Percentiles rank a stretch among this genome's conserved stretches.
phyloP scores from a whole-genome alignment of 1,140 invertebrate genomes.

The Lethrus apterus region DNA sequence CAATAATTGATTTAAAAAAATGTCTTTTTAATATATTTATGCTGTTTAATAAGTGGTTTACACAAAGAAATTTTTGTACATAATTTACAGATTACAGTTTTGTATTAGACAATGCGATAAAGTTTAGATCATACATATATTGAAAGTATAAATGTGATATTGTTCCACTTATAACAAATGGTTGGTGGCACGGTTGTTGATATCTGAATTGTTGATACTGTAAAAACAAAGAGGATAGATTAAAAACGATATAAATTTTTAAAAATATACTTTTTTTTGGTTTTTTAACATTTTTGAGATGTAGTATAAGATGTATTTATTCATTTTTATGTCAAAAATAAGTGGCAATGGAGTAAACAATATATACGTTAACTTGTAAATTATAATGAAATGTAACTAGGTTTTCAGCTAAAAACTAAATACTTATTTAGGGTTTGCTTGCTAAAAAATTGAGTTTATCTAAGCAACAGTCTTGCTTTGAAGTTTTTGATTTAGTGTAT shows the following conservation, averaged over 20 bases:
- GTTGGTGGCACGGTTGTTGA: conserved; percentile 8
- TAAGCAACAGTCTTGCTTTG: no score
- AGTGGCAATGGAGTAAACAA: no score
- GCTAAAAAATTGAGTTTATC: no score
- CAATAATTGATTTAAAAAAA: background rate
- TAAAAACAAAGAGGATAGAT: conserved; percentile 1
- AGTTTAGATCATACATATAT: conserved; percentile 11
- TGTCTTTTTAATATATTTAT: background rate
- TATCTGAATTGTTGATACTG: conserved; percentile 1
- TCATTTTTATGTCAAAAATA: no score
- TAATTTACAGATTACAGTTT: background rate
- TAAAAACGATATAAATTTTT: conserved; percentile 9
- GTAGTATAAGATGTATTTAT: conserved; percentile 3
- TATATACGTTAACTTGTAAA: no score
- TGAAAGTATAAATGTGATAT: conserved; percentile 3
- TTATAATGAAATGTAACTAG: no score
- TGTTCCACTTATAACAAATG: conserved; percentile 4
- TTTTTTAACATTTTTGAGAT: no score
- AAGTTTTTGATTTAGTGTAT: no score
- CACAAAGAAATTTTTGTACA: background rate
- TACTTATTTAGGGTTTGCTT: no score
- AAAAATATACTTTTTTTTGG: no score
- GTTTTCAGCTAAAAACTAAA: no score
- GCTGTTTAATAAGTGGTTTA: background rate
- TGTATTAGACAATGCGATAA: background rate